A percentile compares a stretch with the other conserved stretches of the same genome.
These are phyloP conservation scores for Graphium colonna DNA, from an alignment of 2,888 invertebrate genomes.

Conservation along the genomic window DNA sequence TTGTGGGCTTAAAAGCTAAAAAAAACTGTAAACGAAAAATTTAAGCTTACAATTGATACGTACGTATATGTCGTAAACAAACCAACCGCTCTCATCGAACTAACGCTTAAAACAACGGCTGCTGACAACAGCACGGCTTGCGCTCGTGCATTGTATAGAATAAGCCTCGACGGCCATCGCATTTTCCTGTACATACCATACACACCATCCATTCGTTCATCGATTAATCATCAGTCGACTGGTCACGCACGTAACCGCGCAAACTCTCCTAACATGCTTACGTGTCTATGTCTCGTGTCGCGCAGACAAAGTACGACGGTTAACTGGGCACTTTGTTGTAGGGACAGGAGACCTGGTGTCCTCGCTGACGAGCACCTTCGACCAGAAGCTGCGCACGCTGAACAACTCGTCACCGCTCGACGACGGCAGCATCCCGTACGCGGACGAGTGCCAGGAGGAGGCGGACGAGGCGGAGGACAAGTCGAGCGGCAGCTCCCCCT, in stretches of 20 bases:
- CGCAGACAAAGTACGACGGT: not conserved
- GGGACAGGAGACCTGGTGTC: constrained; percentile 91
- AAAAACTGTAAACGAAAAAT: constrained; percentile 1
- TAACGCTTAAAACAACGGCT: constrained; percentile 64
- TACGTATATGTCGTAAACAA: constrained; percentile 36
- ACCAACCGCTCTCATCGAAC: constrained; percentile 44
- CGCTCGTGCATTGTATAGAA: constrained; percentile 44
- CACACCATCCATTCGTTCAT: constrained; percentile 31
- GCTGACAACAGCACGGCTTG: constrained; percentile 63
- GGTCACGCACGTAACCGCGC: constrained; percentile 42
- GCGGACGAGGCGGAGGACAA: constrained; percentile 48
- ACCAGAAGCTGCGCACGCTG: constrained; percentile 88
- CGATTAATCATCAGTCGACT: constrained; percentile 10
- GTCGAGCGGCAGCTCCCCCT: constrained; percentile 52
- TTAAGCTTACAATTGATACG: not conserved
- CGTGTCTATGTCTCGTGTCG: constrained; percentile 33
- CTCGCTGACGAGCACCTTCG: constrained; percentile 90
- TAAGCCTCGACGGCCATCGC: constrained; percentile 29
- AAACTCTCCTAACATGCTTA: constrained; percentile 57
- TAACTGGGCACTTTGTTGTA: constrained; percentile 60
- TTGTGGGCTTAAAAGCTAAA: constrained; percentile 3
- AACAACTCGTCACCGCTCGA: constrained; percentile 84
- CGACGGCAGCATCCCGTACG: constrained; percentile 86
- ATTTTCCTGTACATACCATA: constrained; percentile 32
- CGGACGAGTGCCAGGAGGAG: constrained; percentile 84